Evolutionary conservation across 2,888 invertebrate species (phyloP).

Genomic region (Tupiocoris notatus): DNA sequence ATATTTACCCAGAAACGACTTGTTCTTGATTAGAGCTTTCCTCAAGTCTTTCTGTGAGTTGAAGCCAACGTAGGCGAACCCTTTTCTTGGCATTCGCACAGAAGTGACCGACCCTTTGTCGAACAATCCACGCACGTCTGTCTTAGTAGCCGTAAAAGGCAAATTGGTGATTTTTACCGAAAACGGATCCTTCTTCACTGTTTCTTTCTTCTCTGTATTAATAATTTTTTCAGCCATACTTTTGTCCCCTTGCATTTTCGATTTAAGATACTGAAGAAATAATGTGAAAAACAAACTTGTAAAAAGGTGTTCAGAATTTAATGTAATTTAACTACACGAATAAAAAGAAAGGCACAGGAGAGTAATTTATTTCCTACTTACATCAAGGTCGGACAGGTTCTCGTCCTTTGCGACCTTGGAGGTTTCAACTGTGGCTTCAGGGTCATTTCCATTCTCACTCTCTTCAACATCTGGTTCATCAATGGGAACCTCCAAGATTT

Average conservation of each 20-base stretch:
- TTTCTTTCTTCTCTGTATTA: conserved; percentile 30
- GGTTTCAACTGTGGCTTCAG: conserved; percentile 52
- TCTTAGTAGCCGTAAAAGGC: conserved; percentile 76
- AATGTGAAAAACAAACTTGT: no score
- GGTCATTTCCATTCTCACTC: conserved; percentile 49
- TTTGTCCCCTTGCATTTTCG: conserved; percentile 50
- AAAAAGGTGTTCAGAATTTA: no score
- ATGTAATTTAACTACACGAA: no score
- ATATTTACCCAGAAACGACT: conserved; percentile 74
- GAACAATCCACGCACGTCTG: conserved; percentile 81
- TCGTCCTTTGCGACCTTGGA: conserved; percentile 52
- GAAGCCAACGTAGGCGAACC: conserved; percentile 90
- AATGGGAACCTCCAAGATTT: conserved; percentile 53
- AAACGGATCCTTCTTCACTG: conserved; percentile 58
- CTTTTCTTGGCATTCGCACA: conserved; percentile 64
- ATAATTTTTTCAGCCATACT: conserved; percentile 26
- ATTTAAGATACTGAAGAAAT: conserved; percentile 63
- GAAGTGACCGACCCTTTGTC: conserved; percentile 76
- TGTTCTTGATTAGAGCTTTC: conserved; percentile 78
- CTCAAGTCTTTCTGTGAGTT: conserved; percentile 75
- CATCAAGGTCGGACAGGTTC: conserved; percentile 72
- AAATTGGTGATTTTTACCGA: conserved; percentile 75
- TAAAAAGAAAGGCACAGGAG: no score
- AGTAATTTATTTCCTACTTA: no score
- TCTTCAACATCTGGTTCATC: conserved; percentile 53